A percentile compares a stretch with the other conserved stretches of the same genome.
Conservation (phyloP, 2,888 invertebrate genomes). For the Thyatira batis region DNA sequence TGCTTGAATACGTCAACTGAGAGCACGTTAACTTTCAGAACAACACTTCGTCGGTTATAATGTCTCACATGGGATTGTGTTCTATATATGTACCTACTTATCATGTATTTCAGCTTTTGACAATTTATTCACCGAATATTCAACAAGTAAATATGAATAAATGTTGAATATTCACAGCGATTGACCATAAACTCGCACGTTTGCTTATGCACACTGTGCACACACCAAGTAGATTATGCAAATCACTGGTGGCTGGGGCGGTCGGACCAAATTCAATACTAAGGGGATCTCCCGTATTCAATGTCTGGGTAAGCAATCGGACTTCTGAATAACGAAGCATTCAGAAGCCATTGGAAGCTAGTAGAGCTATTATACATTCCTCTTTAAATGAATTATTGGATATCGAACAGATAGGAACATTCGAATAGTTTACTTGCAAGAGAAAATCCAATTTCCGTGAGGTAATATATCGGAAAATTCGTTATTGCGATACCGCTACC, state of each 20-base stretch:
- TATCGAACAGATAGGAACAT: slow-evolving; percentile 13
- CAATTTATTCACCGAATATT: slow-evolving; percentile 25
- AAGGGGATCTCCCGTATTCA: slow-evolving; percentile 12
- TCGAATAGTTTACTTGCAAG: slow-evolving; percentile 24
- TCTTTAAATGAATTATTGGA: background rate
- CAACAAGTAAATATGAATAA: slow-evolving; percentile 13
- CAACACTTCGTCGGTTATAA: slow-evolving; percentile 37
- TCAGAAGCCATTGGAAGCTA: background rate
- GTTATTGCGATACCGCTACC: slow-evolving; percentile 24
- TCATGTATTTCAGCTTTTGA: slow-evolving; percentile 11
- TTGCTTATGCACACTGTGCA: slow-evolving; percentile 48
- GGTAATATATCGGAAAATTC: slow-evolving; percentile 36
- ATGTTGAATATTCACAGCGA: slow-evolving; percentile 25
- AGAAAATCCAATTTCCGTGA: slow-evolving; percentile 47
- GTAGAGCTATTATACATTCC: background rate
- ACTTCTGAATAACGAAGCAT: background rate
- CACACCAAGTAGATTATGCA: slow-evolving; percentile 49
- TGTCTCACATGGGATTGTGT: slow-evolving; percentile 40
- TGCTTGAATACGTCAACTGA: slow-evolving; percentile 16
- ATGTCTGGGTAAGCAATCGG: slow-evolving; percentile 7
- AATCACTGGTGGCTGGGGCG: slow-evolving; percentile 28
- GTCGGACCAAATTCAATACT: slow-evolving; percentile 32
- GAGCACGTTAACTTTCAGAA: slow-evolving; percentile 35
- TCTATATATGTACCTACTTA: slow-evolving; percentile 26
- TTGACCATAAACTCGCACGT: slow-evolving; percentile 37